phyloP scores from a whole-genome alignment of 2,797 vertebrate genomes.

The Alcedo quadribrachys region DNA sequence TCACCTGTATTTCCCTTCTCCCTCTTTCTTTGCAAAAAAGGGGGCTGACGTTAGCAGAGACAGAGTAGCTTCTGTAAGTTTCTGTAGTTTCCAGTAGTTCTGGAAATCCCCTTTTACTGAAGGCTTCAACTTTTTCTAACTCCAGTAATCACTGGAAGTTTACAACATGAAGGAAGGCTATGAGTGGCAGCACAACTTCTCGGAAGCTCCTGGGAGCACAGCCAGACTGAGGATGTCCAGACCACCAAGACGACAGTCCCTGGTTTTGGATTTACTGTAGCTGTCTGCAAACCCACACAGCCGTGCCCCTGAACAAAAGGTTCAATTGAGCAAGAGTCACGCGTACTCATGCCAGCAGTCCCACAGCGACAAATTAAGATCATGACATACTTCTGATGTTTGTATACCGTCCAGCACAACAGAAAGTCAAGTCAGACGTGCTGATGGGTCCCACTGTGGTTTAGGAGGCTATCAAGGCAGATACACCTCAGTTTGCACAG shows the following conservation, averaged over 20 bases:
- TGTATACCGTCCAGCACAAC: constrained; percentile 36
- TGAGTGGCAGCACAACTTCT: constrained; percentile 43
- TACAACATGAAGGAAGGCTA: constrained; percentile 16
- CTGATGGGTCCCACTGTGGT: background rate
- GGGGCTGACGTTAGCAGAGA: background rate
- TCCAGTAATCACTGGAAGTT: background rate
- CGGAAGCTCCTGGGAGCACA: constrained; percentile 41
- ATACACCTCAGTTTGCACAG: background rate
- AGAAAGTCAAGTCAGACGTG: constrained; percentile 16
- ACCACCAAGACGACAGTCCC: constrained; percentile 45
- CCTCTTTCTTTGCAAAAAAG: background rate
- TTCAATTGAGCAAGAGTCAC: constrained; percentile 69
- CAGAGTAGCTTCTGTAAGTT: background rate
- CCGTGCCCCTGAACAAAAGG: constrained; percentile 61
- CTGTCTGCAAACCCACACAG: constrained; percentile 50
- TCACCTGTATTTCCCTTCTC: background rate
- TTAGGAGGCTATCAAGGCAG: background rate
- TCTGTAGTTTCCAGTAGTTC: too few relatives aligned
- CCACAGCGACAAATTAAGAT: constrained; percentile 64
- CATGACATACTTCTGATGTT: constrained; percentile 60
- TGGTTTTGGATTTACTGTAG: constrained; percentile 44
- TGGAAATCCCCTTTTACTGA: constrained; percentile 28
- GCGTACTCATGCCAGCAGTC: constrained; percentile 51
- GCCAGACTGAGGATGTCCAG: constrained; percentile 38
- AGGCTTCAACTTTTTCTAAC: background rate